These are phyloP conservation scores for Liolophura sinensis DNA, from an alignment of 1,140 invertebrate species.

Conservation along the genomic window DNA sequence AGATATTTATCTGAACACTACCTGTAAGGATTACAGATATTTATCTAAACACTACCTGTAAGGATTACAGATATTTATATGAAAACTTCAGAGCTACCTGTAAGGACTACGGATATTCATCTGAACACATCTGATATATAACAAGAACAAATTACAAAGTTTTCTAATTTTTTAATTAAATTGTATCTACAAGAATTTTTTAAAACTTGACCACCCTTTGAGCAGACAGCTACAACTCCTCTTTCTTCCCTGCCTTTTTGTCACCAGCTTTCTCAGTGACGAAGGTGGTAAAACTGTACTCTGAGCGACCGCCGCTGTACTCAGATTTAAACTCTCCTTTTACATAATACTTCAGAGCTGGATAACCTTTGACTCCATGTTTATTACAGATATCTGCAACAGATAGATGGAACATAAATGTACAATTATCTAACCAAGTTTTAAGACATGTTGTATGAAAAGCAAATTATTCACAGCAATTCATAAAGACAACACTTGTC, in stretches of 20 bases:
- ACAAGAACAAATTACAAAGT: no score
- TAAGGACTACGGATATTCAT: no score
- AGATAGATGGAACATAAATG: constrained; percentile 7
- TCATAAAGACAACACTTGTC: background rate
- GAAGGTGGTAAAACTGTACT: constrained; percentile 37
- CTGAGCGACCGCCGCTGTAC: constrained; percentile 73
- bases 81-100: no score
- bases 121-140: no score
- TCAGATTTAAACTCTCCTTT: constrained; percentile 69
- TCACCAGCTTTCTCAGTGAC: constrained; percentile 13
- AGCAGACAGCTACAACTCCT: background rate
- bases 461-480: background rate
- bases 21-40: no score
- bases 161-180: no score
- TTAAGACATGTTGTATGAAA: no score
- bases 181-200: no score
- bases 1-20: no score
- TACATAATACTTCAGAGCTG: constrained; percentile 80
- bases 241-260: background rate
- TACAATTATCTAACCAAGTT: background rate
- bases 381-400: constrained; percentile 37
- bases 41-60: no score
- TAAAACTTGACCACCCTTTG: no score
- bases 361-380: constrained; percentile 77
- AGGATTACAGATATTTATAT: no score